phyloP scores from a whole-genome alignment of 2,113 vertebrate species.

The Sarotherodon lohbergeri region DNA sequence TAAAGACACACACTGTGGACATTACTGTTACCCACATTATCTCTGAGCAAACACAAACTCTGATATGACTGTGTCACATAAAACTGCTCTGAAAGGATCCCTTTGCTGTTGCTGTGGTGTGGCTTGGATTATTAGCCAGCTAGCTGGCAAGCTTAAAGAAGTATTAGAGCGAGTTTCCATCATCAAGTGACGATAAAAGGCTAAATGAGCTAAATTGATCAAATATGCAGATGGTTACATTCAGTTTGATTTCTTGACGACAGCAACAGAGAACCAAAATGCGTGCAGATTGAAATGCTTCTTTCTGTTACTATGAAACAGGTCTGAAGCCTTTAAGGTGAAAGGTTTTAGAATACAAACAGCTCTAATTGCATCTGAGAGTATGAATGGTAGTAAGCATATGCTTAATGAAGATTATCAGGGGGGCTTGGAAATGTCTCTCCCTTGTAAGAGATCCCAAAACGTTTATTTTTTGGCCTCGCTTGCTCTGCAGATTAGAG shows the following conservation, averaged over 20 bases:
- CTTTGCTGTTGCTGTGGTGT: neutral
- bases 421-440: neutral
- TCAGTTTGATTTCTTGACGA: neutral
- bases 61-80: neutral
- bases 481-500: neutral
- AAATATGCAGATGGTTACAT: neutral
- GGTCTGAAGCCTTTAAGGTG: neutral
- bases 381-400: neutral
- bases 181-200: neutral
- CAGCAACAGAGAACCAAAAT: neutral
- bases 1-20: neutral
- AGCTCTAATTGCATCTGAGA: neutral
- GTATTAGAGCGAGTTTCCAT: neutral
- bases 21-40: neutral
- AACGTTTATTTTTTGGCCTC: neutral
- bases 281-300: neutral
- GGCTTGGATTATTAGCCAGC: neutral
- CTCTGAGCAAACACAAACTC: neutral
- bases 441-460: neutral
- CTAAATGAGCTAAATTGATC: neutral
- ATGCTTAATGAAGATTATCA: neutral
- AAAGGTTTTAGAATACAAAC: neutral
- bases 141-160: neutral
- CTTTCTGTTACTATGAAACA: neutral
- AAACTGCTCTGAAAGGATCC: neutral